Evolutionary conservation across 1,140 invertebrate genomes (phyloP).

Genomic region (Aphis craccivora): DNA sequence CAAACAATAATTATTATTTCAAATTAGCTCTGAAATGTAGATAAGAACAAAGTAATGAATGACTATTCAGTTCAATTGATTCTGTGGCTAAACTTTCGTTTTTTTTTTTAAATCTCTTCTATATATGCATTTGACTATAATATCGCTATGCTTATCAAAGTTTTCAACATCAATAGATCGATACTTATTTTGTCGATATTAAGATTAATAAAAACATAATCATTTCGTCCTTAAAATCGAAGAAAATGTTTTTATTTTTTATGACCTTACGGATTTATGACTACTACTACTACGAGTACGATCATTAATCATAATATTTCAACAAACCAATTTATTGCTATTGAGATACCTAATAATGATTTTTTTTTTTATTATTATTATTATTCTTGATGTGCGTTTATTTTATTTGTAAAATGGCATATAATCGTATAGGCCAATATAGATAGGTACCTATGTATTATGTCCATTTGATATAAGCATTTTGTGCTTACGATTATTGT

Average conservation of each 20-base stretch:
- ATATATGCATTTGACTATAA: neutral
- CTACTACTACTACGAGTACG: neutral
- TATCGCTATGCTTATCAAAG: neutral
- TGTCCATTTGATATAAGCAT: neutral
- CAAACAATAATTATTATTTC: neutral
- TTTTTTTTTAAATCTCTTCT: neutral
- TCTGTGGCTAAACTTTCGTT: neutral
- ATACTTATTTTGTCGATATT: neutral
- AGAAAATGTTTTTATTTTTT: neutral
- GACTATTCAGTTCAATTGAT: neutral
- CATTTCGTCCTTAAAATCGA: conserved; percentile 31
- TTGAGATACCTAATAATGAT: neutral
- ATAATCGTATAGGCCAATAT: neutral
- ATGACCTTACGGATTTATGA: conserved; percentile 3
- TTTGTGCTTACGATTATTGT: neutral
- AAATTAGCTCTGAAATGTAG: neutral
- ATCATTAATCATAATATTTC: neutral
- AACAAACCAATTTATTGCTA: neutral
- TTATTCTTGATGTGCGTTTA: neutral
- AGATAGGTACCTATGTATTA: too few relatives aligned
- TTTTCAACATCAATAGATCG: neutral
- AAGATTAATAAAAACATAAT: neutral
- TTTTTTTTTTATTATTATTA: neutral
- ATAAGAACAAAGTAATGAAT: neutral
- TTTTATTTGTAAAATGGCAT: neutral